Evolutionary conservation across 2,797 vertebrate genomes (phyloP).

Genomic region (Salmo trutta): DNA sequence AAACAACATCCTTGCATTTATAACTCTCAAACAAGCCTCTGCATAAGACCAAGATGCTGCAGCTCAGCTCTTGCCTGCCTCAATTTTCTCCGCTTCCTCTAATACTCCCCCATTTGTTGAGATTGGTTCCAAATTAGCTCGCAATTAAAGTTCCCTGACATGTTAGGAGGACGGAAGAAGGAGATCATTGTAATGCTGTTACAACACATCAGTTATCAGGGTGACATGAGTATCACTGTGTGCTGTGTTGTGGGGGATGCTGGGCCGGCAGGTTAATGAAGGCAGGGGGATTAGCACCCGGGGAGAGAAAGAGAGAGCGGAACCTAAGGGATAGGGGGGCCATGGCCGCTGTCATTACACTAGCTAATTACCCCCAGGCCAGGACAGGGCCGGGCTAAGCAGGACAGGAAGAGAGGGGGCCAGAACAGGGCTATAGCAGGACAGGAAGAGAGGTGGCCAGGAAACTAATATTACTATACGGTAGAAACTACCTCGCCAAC

Average conservation of each 20-base stretch:
- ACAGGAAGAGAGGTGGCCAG: not conserved
- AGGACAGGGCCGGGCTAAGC: not conserved
- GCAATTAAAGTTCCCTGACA: slow-evolving; percentile 46
- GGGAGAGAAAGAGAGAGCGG: slow-evolving; percentile 49
- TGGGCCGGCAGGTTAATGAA: slow-evolving; percentile 79
- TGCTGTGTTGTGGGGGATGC: slow-evolving; percentile 43
- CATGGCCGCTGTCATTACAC: slow-evolving; percentile 65
- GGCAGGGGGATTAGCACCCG: slow-evolving; percentile 73
- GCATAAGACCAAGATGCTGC: slow-evolving; percentile 15
- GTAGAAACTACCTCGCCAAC: not conserved
- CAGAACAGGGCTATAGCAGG: not conserved
- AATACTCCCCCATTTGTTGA: slow-evolving; percentile 23
- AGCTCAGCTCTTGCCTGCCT: slow-evolving; percentile 19
- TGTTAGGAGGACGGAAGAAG: slow-evolving; percentile 58
- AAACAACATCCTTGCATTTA: not conserved
- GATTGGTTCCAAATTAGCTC: slow-evolving; percentile 33
- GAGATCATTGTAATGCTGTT: slow-evolving; percentile 73
- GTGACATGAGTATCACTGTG: slow-evolving; percentile 55
- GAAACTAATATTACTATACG: too few relatives aligned
- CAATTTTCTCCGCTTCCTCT: slow-evolving; percentile 28
- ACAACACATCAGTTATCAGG: slow-evolving; percentile 74
- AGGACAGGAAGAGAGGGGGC: not conserved
- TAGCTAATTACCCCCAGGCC: slow-evolving; percentile 55
- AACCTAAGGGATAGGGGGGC: slow-evolving; percentile 56
- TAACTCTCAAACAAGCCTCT: not conserved